Conservation (phyloP, 2,797 vertebrate genomes). For the Pangasius sanitwongsei region DNA sequence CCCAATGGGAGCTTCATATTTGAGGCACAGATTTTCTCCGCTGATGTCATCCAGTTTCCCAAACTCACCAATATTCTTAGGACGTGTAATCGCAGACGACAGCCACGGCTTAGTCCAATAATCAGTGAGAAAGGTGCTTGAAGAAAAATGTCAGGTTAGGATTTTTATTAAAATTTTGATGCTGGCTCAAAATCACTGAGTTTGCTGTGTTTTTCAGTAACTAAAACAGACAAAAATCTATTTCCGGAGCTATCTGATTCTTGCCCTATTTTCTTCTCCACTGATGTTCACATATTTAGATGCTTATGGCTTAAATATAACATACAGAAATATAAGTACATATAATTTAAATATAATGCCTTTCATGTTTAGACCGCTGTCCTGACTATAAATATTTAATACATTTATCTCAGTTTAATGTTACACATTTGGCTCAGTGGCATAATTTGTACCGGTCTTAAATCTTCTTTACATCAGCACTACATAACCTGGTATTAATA, state of each 20-base stretch:
- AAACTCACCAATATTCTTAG: slow-evolving; percentile 20
- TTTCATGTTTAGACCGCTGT: not conserved
- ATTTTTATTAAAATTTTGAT: not conserved
- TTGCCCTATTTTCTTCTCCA: not conserved
- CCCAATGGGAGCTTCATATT: slow-evolving; percentile 49
- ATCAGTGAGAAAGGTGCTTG: not conserved
- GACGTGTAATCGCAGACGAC: not conserved
- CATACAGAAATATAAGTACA: not conserved
- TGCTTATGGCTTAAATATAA: not conserved
- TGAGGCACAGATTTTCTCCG: slow-evolving; percentile 36
- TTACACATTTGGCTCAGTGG: not conserved
- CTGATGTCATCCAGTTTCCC: slow-evolving; percentile 32
- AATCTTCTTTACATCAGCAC: not conserved
- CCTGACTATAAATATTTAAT: not conserved
- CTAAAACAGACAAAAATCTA: not conserved
- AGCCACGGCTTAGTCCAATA: not conserved
- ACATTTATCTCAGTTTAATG: not conserved
- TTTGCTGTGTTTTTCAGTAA: not conserved
- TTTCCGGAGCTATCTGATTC: not conserved
- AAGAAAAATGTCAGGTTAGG: not conserved
- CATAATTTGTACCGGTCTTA: not conserved
- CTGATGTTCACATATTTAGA: not conserved
- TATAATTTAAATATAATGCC: not conserved
- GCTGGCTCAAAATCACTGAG: not conserved
- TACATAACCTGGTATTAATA: not conserved